phyloP scores from a whole-genome alignment of 2,113 vertebrate genomes.

The Catagonus wagneri region DNA sequence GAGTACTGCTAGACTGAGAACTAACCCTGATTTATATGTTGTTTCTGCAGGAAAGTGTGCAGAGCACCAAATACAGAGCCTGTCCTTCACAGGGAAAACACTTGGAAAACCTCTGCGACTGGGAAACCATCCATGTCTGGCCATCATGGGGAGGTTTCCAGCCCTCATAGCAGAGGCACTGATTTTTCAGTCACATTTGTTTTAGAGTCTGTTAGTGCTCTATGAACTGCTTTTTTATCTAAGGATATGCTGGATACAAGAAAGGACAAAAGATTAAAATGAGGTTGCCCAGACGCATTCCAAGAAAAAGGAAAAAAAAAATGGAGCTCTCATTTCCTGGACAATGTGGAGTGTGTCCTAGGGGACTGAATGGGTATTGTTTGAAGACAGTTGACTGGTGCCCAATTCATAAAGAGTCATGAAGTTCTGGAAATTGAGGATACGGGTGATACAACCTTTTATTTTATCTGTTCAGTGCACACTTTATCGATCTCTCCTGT shows the following conservation, averaged over 20 bases:
- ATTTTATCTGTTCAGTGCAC: not conserved
- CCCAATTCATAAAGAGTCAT: not conserved
- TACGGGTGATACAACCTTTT: not conserved
- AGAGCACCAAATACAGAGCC: not conserved
- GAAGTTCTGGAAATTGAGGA: not conserved
- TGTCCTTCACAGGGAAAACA: fast-evolving
- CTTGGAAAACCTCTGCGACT: not conserved
- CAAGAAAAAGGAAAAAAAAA: not conserved
- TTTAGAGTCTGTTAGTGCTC: not conserved
- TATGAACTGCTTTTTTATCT: not conserved
- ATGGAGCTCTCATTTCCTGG: fast-evolving
- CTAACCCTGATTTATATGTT: not conserved
- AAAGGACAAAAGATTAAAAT: not conserved
- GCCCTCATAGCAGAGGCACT: not conserved
- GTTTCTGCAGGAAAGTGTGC: not conserved
- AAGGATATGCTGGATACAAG: not conserved
- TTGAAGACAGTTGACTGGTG: not conserved
- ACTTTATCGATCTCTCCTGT: not conserved
- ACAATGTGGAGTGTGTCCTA: not conserved
- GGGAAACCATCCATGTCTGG: not conserved
- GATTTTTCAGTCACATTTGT: not conserved
- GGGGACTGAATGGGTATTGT: fast-evolving
- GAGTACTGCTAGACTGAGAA: not conserved
- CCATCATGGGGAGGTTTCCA: no score
- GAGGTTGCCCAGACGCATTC: not conserved